Base-by-base conservation (phyloP, 2,888 invertebrate genomes). In the Agonopterix arenella region DNA sequence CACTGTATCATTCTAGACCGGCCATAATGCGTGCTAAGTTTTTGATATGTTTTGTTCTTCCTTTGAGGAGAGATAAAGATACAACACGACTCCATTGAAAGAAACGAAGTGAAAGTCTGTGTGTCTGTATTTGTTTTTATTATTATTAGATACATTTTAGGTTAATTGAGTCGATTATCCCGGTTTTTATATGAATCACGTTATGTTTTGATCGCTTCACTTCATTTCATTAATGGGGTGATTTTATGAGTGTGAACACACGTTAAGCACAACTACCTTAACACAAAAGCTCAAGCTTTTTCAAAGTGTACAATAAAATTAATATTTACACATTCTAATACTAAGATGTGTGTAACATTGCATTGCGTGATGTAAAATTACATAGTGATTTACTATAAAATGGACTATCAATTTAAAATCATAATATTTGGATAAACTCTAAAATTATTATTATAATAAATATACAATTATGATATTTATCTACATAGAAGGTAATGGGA, bases 371-470 rank as follows among this genome's bases (percentile, higher is more conserved):
- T 61, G 56, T 57, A 52, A 64, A 65, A 63, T 50, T 62, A 38
- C 18, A 58, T 40, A 13, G 11, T 13, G 43, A 54, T 55, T 67
- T 63, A 53, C 58, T 64, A 62, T 53, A 70, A 73, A 74, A 73
- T 70, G 68, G 71, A 77, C 75, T 79, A 81, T 70, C 56, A 61
- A 61, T 70, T 74, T 70, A 63, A 59, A 66, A 58, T 60, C 54
- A 69, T 76, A 70, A 77, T 82, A 80, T 83, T 84, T 83, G 83
- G 82, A 82, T 80, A 82, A 73, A 65, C 68, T 78, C 68, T 75
- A 61, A 66, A 73, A 70, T 68, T 62, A 58, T 58, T 57, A 56
- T 61, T 64, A 68, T 60, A 67, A 28, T 61, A 65, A 68, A 68
- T 73, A 63, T 72, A 71, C 72, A 74, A 53, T 64, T 61, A 58